These are phyloP conservation scores for Alcedo quadribrachys DNA, from an alignment of 2,797 vertebrate species.

Conservation along the genomic window DNA sequence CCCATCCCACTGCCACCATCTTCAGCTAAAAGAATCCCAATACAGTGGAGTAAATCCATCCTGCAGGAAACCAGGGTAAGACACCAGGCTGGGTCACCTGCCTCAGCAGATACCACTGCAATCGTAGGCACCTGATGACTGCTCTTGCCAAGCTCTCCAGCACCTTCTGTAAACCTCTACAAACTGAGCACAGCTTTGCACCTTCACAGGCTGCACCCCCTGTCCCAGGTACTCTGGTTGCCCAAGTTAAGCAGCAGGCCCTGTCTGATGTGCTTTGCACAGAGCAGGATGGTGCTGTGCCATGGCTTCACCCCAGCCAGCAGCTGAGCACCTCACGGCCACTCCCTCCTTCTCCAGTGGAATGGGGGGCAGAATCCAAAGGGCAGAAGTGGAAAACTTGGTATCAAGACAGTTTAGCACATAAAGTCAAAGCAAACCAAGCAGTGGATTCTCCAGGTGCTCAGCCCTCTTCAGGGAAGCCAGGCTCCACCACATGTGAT, in stretches of 20 bases:
- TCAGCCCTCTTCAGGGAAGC: neutral
- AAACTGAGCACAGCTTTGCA: neutral
- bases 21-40: neutral
- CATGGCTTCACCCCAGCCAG: neutral
- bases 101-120: neutral
- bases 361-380: neutral
- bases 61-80: neutral
- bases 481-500: neutral
- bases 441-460: neutral
- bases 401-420: neutral
- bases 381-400: neutral
- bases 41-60: neutral
- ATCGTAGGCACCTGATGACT: accelerated
- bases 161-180: neutral
- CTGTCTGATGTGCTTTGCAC: neutral
- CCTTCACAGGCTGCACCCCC: accelerated
- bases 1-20: neutral
- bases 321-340: neutral
- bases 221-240: neutral
- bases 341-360: too few species aligned
- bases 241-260: accelerated
- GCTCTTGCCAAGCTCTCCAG: neutral
- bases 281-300: neutral
- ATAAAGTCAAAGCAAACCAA: neutral
- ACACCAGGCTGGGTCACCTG: neutral